Conservation (phyloP, 2,113 vertebrate genomes). For the Lampris incognitus region DNA sequence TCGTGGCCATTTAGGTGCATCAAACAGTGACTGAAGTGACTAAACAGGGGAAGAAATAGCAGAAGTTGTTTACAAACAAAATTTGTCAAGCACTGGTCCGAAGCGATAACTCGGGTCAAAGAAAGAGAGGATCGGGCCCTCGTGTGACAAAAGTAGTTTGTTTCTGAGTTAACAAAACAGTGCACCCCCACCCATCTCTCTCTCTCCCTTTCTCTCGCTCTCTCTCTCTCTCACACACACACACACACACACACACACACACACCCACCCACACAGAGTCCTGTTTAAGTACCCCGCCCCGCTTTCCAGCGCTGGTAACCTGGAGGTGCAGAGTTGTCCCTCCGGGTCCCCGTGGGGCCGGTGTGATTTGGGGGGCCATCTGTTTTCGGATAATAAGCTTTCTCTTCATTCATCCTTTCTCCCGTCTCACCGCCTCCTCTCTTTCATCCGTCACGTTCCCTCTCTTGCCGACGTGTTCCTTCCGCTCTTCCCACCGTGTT, state of each 20-base stretch:
- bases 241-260: slow-evolving; percentile 17
- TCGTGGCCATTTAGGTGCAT: too few relatives aligned
- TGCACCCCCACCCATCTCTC: slow-evolving; percentile 19
- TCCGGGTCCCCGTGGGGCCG: slow-evolving; percentile 74
- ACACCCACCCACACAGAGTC: slow-evolving; percentile 62
- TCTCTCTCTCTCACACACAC: neutral
- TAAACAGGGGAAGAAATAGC: slow-evolving; percentile 10
- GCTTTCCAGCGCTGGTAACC: slow-evolving; percentile 69
- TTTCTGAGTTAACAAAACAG: slow-evolving; percentile 77
- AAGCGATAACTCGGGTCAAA: slow-evolving; percentile 28
- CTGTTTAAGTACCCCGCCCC: slow-evolving; percentile 75
- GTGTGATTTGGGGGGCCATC: slow-evolving; percentile 83
- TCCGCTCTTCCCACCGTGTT: neutral
- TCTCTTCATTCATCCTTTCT: slow-evolving; percentile 71
- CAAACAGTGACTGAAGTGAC: too few relatives aligned
- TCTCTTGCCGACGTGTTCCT: slow-evolving; percentile 8
- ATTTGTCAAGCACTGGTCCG: slow-evolving; percentile 25
- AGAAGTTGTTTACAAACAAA: slow-evolving; percentile 5
- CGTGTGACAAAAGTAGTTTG: slow-evolving; percentile 71
- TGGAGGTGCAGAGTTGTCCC: slow-evolving; percentile 81
- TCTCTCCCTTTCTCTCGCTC: neutral
- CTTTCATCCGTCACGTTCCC: slow-evolving; percentile 17
- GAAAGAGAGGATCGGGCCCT: slow-evolving; percentile 45
- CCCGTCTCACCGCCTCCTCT: slow-evolving; percentile 45
- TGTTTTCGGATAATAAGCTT: slow-evolving; percentile 85